A percentile compares a stretch with the other conserved stretches of the same genome.
These are phyloP conservation scores for Oreochromis grahami DNA, from an alignment of 2,797 vertebrate species.

Conservation along the genomic window DNA sequence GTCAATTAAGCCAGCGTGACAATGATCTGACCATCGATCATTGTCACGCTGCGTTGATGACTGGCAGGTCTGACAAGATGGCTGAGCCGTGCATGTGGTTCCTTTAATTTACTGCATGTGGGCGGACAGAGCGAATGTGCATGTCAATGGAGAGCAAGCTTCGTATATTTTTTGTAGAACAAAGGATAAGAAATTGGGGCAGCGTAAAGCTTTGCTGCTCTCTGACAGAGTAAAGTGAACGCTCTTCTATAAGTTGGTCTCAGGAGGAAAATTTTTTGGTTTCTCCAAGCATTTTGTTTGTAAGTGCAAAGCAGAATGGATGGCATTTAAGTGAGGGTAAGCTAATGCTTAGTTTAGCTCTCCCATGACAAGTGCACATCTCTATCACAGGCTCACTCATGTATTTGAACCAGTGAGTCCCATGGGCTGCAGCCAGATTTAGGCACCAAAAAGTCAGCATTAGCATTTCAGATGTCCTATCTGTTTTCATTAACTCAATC, in stretches of 20 bases:
- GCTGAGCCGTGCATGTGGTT: constrained; percentile 1
- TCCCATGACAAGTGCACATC: background rate
- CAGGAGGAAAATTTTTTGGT: background rate
- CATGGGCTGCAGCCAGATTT: constrained; percentile 12
- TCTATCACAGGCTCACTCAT: background rate
- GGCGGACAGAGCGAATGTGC: constrained; percentile 2
- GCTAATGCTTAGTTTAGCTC: constrained; percentile 1
- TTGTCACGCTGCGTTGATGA: constrained; percentile 39
- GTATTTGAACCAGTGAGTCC: background rate
- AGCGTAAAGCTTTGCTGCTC: background rate
- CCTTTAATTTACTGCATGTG: constrained; percentile 40
- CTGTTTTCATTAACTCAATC: constrained; percentile 46
- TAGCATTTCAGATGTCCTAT: constrained; percentile 46
- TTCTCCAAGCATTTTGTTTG: constrained; percentile 7
- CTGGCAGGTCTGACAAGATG: constrained; percentile 44
- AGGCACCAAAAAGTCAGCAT: constrained; percentile 54
- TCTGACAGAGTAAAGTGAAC: background rate
- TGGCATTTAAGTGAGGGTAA: background rate
- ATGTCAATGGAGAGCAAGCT: background rate
- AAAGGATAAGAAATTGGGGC: constrained; percentile 13
- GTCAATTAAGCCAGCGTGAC: constrained; percentile 44
- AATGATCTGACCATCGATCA: too few species aligned
- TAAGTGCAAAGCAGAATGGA: background rate
- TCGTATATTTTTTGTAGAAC: background rate
- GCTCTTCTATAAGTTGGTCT: background rate